Conservation (phyloP, 2,888 invertebrate species). For the Ametastegia equiseti region DNA sequence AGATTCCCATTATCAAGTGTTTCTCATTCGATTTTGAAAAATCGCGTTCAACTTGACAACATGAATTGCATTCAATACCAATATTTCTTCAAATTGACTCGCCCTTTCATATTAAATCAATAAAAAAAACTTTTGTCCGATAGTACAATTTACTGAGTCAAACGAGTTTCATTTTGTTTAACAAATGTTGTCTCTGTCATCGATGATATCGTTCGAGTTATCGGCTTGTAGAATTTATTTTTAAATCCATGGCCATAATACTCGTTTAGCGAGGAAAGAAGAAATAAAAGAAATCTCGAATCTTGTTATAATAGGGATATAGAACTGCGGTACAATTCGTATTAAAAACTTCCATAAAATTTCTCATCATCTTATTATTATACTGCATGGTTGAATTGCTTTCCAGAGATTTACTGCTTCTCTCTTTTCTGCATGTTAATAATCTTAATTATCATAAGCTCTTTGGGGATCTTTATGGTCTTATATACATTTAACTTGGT, state of each 20-base stretch:
- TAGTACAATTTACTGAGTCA: too few relatives aligned
- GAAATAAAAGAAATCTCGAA: too few relatives aligned
- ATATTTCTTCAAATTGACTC: too few relatives aligned
- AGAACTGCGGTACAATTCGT: neutral
- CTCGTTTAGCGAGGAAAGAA: neutral
- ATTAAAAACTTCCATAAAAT: slow-evolving; percentile 13
- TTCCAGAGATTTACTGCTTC: neutral
- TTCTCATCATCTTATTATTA: neutral
- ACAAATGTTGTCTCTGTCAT: neutral
- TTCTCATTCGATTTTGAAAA: too few relatives aligned
- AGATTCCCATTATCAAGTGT: too few relatives aligned
- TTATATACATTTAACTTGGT: neutral
- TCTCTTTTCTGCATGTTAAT: neutral
- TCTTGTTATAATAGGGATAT: neutral
- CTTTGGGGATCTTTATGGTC: neutral
- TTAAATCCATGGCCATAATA: neutral
- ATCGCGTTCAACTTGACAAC: too few relatives aligned
- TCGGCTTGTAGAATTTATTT: neutral
- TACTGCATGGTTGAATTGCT: neutral
- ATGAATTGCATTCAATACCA: too few relatives aligned
- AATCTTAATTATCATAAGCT: slow-evolving; percentile 8
- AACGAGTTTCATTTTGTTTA: too few relatives aligned
- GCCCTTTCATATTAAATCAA: too few relatives aligned
- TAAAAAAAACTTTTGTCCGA: too few relatives aligned
- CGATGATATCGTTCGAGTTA: neutral